phyloP scores from a whole-genome alignment of 2,888 invertebrate species.

The Lasioglossum oenotherae region DNA sequence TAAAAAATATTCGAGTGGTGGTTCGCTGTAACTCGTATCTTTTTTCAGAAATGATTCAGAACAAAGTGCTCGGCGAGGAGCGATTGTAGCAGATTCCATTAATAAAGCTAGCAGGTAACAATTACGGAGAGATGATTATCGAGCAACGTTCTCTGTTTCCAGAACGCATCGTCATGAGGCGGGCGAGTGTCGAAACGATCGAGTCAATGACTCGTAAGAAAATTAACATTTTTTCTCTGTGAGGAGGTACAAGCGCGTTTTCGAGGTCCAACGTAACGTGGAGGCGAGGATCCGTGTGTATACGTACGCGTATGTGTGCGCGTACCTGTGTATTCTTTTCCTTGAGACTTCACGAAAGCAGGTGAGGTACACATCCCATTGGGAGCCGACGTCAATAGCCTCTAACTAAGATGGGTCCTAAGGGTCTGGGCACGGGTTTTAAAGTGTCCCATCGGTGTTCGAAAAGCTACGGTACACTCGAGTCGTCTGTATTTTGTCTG shows the following conservation, averaged over 20 bases:
- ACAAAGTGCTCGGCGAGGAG: not conserved
- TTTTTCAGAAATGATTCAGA: not conserved
- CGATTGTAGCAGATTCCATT: constrained; percentile 1
- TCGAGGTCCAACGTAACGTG: constrained; percentile 16
- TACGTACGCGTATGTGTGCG: not conserved
- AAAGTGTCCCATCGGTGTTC: constrained; percentile 43
- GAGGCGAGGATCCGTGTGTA: not conserved
- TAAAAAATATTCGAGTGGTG: too few species aligned
- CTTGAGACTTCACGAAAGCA: constrained; percentile 49
- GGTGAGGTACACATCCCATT: constrained; percentile 59
- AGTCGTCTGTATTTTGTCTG: constrained; percentile 33
- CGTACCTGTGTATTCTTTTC: constrained; percentile 30
- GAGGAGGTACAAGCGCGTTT: not conserved
- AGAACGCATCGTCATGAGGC: not conserved
- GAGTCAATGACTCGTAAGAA: constrained; percentile 28
- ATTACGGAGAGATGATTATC: constrained; percentile 55
- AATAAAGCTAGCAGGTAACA: constrained; percentile 21
- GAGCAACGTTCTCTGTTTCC: constrained; percentile 44
- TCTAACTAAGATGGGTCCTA: constrained; percentile 71
- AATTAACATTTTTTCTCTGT: constrained; percentile 36
- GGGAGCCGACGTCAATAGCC: constrained; percentile 70
- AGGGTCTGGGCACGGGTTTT: constrained; percentile 54
- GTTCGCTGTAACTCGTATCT: too few species aligned
- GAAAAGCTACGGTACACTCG: constrained; percentile 55
- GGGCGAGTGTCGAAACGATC: constrained; percentile 15